A percentile compares a stretch with the other conserved stretches of the same genome.
Conservation (phyloP, 2,888 invertebrate genomes). For the Andrena fulva region DNA sequence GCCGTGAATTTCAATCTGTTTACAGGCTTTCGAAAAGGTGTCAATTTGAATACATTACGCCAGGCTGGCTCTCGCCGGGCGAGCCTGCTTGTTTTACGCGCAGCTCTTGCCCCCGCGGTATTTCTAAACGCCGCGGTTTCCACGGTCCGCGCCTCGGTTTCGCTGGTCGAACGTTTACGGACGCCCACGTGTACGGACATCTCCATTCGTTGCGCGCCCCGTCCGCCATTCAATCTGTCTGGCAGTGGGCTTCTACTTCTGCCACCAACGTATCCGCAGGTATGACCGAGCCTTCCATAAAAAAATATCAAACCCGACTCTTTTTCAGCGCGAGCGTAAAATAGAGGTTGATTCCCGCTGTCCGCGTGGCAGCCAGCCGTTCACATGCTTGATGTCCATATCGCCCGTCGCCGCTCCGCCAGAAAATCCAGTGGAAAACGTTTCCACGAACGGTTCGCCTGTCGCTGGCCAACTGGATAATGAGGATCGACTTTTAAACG, state of each 20-base stretch:
- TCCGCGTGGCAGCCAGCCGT: no score
- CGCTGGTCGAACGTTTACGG: constrained; percentile 31
- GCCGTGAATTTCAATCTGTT: constrained; percentile 40
- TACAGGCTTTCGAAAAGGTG: constrained; percentile 30
- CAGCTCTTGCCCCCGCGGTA: constrained; percentile 18
- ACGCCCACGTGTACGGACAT: constrained; percentile 50
- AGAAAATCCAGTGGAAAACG: no score
- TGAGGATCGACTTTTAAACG: no score
- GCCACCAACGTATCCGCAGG: constrained; percentile 17
- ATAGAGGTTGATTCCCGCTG: no score
- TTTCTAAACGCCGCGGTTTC: constrained; percentile 39
- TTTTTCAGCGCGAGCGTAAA: background rate
- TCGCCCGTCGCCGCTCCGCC: no score
- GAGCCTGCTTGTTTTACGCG: background rate
- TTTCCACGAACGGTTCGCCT: no score
- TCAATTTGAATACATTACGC: constrained; percentile 35
- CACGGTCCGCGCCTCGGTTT: constrained; percentile 36
- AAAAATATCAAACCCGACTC: background rate
- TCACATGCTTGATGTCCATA: no score
- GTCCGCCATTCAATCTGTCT: constrained; percentile 39
- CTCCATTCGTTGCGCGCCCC: constrained; percentile 50
- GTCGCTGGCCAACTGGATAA: no score
- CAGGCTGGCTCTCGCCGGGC: background rate
- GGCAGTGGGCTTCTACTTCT: constrained; percentile 29
- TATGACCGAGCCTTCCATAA: background rate